These are phyloP conservation scores for Griposia aprilina DNA, from an alignment of 2,888 invertebrate species.

Conservation along the genomic window DNA sequence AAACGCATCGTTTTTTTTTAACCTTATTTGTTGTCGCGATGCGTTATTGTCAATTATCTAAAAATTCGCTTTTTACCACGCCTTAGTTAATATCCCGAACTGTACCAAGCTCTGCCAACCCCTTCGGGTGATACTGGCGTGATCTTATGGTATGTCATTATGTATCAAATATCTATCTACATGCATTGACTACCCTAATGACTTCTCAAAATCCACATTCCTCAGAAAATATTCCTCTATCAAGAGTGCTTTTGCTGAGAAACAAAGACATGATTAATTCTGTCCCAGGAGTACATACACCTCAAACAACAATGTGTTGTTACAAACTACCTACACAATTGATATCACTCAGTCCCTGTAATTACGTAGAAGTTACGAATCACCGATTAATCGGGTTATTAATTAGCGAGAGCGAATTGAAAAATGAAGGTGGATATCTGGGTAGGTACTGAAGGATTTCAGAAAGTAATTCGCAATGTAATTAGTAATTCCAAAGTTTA, in stretches of 20 bases:
- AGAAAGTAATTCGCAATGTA: neutral
- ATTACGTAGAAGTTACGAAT: constrained; percentile 50
- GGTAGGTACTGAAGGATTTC: neutral
- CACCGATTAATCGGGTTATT: constrained; percentile 41
- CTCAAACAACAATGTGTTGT: constrained; percentile 34
- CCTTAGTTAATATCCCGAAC: too few relatives aligned
- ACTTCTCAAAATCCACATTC: constrained; percentile 14
- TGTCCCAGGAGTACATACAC: constrained; percentile 1
- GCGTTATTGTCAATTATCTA: too few relatives aligned
- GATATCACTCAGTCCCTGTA: constrained; percentile 37
- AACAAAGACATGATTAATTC: constrained; percentile 45
- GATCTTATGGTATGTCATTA: neutral
- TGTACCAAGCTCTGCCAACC: neutral
- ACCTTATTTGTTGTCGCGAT: too few relatives aligned
- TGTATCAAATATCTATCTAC: neutral
- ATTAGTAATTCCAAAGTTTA: neutral
- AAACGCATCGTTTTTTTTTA: too few relatives aligned
- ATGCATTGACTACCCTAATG: neutral
- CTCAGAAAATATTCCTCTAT: constrained; percentile 21
- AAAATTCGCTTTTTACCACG: too few relatives aligned
- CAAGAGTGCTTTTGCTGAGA: constrained; percentile 22
- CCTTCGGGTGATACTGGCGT: neutral
- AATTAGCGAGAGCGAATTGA: constrained; percentile 32
- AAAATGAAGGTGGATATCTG: neutral
- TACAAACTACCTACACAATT: constrained; percentile 54